phyloP scores from a whole-genome alignment of 2,888 invertebrate species.

The Xestia rhomboidea region DNA sequence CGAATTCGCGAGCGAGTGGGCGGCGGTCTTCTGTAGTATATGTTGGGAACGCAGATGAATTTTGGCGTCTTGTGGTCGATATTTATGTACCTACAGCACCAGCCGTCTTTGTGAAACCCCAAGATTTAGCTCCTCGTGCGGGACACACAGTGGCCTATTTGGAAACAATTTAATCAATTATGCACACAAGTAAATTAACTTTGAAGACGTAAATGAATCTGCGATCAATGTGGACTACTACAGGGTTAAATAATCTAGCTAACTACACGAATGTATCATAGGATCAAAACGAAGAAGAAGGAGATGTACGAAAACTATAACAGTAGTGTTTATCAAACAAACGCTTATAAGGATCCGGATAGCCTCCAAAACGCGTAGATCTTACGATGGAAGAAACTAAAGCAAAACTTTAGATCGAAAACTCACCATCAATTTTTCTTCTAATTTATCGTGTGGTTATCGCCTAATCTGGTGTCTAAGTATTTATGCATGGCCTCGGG shows the following conservation, averaged over 20 bases:
- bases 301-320: neutral
- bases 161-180: neutral
- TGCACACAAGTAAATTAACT: neutral
- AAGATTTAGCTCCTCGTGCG: neutral
- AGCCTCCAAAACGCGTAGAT: no score
- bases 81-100: neutral
- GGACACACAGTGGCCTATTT: neutral
- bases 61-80: constrained; percentile 27
- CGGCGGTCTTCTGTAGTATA: constrained; percentile 76
- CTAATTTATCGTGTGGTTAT: no score
- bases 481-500: no score
- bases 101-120: neutral
- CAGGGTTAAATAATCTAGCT: neutral
- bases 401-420: neutral
- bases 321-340: neutral
- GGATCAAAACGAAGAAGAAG: neutral
- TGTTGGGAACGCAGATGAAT: constrained; percentile 31
- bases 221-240: neutral
- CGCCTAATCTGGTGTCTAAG: no score
- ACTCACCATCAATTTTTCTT: constrained; percentile 14
- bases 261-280: neutral
- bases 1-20: constrained; percentile 85
- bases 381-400: neutral
- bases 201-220: neutral
- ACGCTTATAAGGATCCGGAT: neutral